Conservation (phyloP, 2,888 invertebrate species). For the Drosophila affinis region DNA sequence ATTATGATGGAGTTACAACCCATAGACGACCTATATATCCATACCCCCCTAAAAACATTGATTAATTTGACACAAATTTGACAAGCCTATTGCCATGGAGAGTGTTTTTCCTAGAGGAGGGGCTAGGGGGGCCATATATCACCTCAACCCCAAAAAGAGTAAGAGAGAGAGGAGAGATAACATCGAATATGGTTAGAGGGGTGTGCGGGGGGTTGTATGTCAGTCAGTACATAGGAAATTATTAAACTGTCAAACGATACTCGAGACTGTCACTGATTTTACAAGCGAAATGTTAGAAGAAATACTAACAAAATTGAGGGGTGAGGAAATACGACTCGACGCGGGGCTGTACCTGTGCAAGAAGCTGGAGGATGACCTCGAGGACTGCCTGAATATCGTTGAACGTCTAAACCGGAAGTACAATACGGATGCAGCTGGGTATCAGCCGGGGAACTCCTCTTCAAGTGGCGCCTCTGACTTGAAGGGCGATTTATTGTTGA, state of each 20-base stretch:
- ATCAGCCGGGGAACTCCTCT: neutral
- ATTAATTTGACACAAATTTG: constrained; percentile 75
- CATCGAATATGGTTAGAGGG: constrained; percentile 36
- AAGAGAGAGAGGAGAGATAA: constrained; percentile 24
- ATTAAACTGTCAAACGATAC: constrained; percentile 71
- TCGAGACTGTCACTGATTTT: constrained; percentile 49
- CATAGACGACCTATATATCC: constrained; percentile 17
- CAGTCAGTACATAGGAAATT: constrained; percentile 51
- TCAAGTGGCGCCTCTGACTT: neutral
- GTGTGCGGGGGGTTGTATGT: neutral
- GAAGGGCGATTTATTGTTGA: neutral
- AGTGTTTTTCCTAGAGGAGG: neutral
- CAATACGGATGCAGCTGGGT: constrained; percentile 34
- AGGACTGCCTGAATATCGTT: constrained; percentile 49
- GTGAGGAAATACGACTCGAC: constrained; percentile 52
- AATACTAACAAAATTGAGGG: neutral
- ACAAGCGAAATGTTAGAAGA: neutral
- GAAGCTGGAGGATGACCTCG: constrained; percentile 40
- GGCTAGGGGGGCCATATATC: neutral
- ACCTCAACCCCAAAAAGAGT: neutral
- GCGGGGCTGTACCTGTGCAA: constrained; percentile 54
- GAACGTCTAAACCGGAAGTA: constrained; percentile 50
- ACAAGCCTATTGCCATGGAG: constrained; percentile 61
- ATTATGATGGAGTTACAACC: neutral
- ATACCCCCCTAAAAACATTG: constrained; percentile 22